Base-by-base conservation (phyloP, 2,113 vertebrate genomes). In the Nycticorax nycticorax region DNA sequence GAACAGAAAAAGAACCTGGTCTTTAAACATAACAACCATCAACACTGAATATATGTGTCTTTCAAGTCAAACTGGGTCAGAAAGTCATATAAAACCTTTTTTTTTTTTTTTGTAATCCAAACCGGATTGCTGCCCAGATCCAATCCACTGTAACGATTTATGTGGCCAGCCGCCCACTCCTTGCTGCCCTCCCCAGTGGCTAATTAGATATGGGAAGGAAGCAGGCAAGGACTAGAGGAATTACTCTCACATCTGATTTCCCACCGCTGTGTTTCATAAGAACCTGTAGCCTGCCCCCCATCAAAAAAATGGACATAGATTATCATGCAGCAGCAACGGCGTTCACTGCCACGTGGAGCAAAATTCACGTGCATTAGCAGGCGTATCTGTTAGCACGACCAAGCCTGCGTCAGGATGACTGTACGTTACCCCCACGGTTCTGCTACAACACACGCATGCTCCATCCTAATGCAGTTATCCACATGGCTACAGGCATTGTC, bases 361-460 rank as follows among this genome's bases (percentile, higher is more conserved):
- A 64, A 59, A 63, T 24, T 37, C 43, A 50, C 15, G 6, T 3
- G 11, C 6, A 4, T 33, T 47, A 53, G 53, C 37, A 47, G 16
- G n/a, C 7, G 1, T 26, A 39, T 32, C 80, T 69, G 24, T 24
- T 28, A 33, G n/a, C 57, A 22, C 2, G 2, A 24, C 33, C 59
- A 74, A 68, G 12, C 41, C 37, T 28, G 33, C 6, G 14, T 26
- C 57, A 92, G 74, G 32, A 62, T 4, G 10, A 13, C 4, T 32
- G 9, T 5, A 0, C 15, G 12, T 2, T 56, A 41, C n/a, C 39
- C 60, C 16, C 1, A 21, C 0, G 0, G 45, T 67, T 53, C 43
- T 75, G 37, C 55, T 67, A 63, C n/a, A 43, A 12, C 11, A 41
- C 6, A 4, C 2, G 41, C 4, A 7, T 6, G 5, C 37, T 60